Evolutionary conservation across 2,113 vertebrate genomes (phyloP), one percentile per base, ranked within the genome.

Genomic region (Actenoides hombroni): DNA sequence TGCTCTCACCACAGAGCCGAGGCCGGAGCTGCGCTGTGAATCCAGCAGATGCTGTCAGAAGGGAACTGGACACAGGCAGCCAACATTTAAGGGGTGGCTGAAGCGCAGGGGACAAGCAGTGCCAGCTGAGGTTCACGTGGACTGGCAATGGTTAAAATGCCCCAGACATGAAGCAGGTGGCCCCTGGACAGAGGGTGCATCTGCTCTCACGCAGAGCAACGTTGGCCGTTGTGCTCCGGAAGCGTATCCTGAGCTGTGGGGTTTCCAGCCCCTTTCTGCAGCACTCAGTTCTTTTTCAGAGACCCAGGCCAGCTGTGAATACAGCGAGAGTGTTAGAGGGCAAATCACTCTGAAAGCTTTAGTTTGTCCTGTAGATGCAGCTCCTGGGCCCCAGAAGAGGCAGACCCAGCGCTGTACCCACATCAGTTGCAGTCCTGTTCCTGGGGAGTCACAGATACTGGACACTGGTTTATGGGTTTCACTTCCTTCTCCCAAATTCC

Each of bases 21-120:
- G 74, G 4, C 61, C 68, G 70, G 70, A 93, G 75, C 29, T 88
- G 59, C 73, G 19, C 0, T 1, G 2, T 20, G 28, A 8, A 48
- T 16, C 2, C 68, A 56, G 81, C 6, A 44, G 61, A 6, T 11
- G 35, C 65, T 75, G 53, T 51, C 46, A 46, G 13, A 13, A 53
- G 44, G 51, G 56, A 40, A 21, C 2, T 5, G 31, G 33, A 14
- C 39, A 42, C 59, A 17, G 1, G 54, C 35, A 61, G 31, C 16
- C 61, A 46, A 2, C 18, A 0, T 24, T 26, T 40, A 51, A 75
- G 33, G 40, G 33, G 5, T 2, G 1, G 39, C 21, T 37, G 51
- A 54, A 60, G 57, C 2, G 1, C 2, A 1, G 28, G 46, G 76
- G 40, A 24, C 39, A 25, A 81, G 53, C 65, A 26, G 37, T 46